phyloP scores from a whole-genome alignment of 2,797 vertebrate species.

The Etheostoma nigrum region DNA sequence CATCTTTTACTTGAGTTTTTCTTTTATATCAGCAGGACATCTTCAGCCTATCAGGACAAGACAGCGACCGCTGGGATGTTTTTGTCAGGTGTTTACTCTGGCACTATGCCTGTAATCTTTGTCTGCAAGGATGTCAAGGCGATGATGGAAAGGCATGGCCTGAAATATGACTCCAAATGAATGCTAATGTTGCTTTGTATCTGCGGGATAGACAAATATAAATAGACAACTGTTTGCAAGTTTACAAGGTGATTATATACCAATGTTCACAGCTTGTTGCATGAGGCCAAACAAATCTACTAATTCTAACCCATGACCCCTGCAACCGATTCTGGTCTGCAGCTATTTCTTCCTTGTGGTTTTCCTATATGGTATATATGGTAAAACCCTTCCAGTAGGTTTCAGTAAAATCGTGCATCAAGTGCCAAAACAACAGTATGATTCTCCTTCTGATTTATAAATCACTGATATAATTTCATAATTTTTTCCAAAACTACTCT shows the following conservation, averaged over 20 bases:
- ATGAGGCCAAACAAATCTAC: not conserved
- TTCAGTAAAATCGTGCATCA: not conserved
- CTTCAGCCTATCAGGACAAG: conserved; percentile 62
- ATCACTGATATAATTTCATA: not conserved
- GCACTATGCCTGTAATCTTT: conserved; percentile 72
- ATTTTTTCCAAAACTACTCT: not conserved
- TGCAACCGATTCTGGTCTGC: not conserved
- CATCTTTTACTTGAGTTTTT: conserved; percentile 48
- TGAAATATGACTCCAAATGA: conserved; percentile 9
- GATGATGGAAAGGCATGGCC: conserved; percentile 62
- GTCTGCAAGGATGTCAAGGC: conserved; percentile 64
- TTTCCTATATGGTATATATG: not conserved
- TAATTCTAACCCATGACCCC: not conserved
- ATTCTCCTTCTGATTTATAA: not conserved
- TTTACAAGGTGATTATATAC: not conserved
- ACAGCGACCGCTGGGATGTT: conserved; percentile 55
- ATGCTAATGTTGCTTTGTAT: conserved; percentile 23
- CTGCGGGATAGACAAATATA: not conserved
- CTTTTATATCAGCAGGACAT: conserved; percentile 70
- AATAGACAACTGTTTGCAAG: not conserved
- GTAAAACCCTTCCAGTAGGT: not conserved
- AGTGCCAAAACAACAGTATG: not conserved
- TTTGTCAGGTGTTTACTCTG: conserved; percentile 72
- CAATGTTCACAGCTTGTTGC: not conserved
- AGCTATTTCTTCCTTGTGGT: not conserved